phyloP scores from a whole-genome alignment of 2,888 invertebrate genomes.

The Agonopterix heracliana region DNA sequence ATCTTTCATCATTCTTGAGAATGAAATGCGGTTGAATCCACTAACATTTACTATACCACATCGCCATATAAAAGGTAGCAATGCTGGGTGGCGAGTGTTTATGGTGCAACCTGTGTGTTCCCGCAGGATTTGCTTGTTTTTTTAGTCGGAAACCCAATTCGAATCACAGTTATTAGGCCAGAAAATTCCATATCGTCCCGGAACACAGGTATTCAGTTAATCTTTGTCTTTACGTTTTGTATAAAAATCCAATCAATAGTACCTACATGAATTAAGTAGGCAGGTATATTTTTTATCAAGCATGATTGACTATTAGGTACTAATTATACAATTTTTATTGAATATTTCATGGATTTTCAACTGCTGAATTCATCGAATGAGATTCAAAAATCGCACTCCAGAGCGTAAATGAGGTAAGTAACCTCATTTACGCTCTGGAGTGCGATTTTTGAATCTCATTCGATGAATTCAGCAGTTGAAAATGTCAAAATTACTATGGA shows the following conservation, averaged over 20 bases:
- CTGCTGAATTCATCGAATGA: no score
- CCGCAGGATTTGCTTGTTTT: constrained; percentile 22
- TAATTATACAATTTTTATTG: no score
- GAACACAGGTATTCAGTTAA: neutral
- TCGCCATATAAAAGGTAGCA: constrained; percentile 30
- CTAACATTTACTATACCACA: neutral
- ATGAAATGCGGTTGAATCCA: constrained; percentile 14
- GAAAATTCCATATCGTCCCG: constrained; percentile 6
- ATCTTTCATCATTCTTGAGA: neutral
- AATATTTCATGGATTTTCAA: no score
- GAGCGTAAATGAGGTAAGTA: no score
- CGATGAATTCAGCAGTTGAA: no score
- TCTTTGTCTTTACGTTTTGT: constrained; percentile 1
- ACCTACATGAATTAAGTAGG: neutral
- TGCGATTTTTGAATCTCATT: no score
- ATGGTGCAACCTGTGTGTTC: constrained; percentile 43
- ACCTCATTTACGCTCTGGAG: no score
- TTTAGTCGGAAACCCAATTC: constrained; percentile 12
- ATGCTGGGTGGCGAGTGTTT: constrained; percentile 41
- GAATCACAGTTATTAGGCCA: constrained; percentile 9
- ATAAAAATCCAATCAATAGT: neutral
- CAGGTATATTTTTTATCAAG: no score
- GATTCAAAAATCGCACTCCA: no score
- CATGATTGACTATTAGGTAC: no score
- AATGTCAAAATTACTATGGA: no score